Evolutionary conservation across 2,888 invertebrate species (phyloP).

Genomic region (Acanthosepion esculentum): DNA sequence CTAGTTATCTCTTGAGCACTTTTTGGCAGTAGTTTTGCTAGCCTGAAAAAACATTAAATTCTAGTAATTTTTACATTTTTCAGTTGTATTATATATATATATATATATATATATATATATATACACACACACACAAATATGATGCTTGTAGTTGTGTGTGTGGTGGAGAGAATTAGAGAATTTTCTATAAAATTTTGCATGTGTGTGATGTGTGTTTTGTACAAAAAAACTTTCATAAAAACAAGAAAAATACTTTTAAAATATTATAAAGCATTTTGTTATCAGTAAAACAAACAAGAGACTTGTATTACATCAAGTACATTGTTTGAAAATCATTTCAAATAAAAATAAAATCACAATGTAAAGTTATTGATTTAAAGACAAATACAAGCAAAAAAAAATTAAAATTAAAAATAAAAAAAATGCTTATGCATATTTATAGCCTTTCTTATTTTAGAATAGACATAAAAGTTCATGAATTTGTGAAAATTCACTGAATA

Average conservation of each 20-base stretch:
- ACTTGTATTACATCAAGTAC: not conserved
- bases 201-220: not conserved
- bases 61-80: too few relatives aligned
- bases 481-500: slow-evolving; percentile 39
- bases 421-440: slow-evolving; percentile 45
- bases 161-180: too few relatives aligned
- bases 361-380: not conserved
- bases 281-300: not conserved
- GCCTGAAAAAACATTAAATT: too few relatives aligned
- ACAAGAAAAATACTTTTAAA: not conserved
- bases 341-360: not conserved
- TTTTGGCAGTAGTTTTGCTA: too few relatives aligned
- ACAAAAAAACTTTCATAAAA: not conserved
- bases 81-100: too few relatives aligned
- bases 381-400: not conserved
- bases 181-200: too few relatives aligned
- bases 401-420: too few relatives aligned
- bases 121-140: too few relatives aligned
- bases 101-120: too few relatives aligned
- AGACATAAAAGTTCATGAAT: slow-evolving; percentile 38
- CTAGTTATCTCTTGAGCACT: too few relatives aligned
- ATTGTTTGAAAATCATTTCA: not conserved
- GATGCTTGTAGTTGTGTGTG: too few relatives aligned
- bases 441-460: slow-evolving; percentile 20
- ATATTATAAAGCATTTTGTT: slow-evolving; percentile 13